Conservation (phyloP, 2,888 invertebrate species). For the Venusia cambrica region DNA sequence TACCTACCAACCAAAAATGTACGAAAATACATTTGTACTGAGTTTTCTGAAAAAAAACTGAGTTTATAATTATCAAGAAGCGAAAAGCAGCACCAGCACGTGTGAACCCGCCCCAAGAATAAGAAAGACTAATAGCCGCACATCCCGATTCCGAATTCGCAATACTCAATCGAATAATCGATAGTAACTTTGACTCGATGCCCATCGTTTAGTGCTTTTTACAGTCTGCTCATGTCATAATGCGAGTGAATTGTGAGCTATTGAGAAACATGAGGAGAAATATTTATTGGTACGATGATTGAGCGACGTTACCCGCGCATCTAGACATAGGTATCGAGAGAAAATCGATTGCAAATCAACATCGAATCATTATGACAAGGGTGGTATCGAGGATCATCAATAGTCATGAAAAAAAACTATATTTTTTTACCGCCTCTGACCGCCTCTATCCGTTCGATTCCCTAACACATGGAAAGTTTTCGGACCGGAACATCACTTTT, state of each 20-base stretch:
- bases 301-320: slow-evolving; percentile 38
- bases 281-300: slow-evolving; percentile 63
- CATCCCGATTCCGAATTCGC: slow-evolving; percentile 17
- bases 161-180: slow-evolving; percentile 20
- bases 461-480: too few species aligned
- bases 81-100: slow-evolving; percentile 6
- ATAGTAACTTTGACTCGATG: slow-evolving; percentile 33
- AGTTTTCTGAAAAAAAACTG: too few species aligned
- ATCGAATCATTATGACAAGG: slow-evolving; percentile 26
- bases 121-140: slow-evolving; percentile 18
- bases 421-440: too few species aligned
- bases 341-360: slow-evolving; percentile 26
- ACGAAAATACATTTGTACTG: too few species aligned
- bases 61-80: background rate
- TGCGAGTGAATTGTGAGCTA: slow-evolving; percentile 49
- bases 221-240: slow-evolving; percentile 49
- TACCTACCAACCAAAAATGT: too few species aligned
- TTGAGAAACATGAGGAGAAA: slow-evolving; percentile 66
- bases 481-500: too few species aligned
- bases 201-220: slow-evolving; percentile 56
- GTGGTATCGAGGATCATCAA: too few species aligned
- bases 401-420: too few species aligned
- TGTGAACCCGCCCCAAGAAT: slow-evolving; percentile 13
- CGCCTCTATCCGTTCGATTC: too few species aligned
- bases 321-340: slow-evolving; percentile 13